A percentile compares a stretch with the other conserved stretches of the same genome.
Conservation (phyloP, 2,113 vertebrate species). For the Canis aureus region DNA sequence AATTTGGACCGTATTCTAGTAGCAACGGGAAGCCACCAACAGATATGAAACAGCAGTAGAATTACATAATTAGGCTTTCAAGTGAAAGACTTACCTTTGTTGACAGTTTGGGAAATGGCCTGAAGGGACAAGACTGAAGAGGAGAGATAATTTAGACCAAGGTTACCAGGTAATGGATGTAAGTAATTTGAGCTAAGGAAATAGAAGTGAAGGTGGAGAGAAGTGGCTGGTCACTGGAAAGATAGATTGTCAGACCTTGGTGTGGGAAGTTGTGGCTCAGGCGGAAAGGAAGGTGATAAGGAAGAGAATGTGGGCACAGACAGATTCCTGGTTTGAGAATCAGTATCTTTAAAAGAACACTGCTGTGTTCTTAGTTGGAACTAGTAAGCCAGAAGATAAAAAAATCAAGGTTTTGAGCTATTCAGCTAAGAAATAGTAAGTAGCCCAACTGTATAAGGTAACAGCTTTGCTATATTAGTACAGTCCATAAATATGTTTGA, state of each 20-base stretch:
- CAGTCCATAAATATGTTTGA: background rate
- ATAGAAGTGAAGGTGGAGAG: background rate
- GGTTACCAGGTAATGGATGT: background rate
- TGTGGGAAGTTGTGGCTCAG: background rate
- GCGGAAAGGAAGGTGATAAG: background rate
- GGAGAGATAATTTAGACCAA: background rate
- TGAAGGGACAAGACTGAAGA: background rate
- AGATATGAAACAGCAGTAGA: background rate
- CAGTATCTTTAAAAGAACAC: background rate
- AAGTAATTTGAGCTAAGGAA: background rate
- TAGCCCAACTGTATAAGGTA: background rate
- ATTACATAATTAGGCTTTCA: background rate
- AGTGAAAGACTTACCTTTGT: background rate
- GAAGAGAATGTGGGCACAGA: background rate
- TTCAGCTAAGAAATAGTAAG: background rate
- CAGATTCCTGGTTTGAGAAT: constrained; percentile 18
- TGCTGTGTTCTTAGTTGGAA: background rate
- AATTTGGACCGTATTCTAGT: background rate
- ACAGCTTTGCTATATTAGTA: background rate
- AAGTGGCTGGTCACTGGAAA: background rate
- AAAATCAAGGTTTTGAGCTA: background rate
- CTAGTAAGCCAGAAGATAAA: background rate
- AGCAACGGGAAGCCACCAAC: background rate
- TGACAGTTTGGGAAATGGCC: background rate
- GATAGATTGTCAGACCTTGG: background rate